These are phyloP conservation scores for Ochropacha duplaris DNA, from an alignment of 2,888 invertebrate genomes.

Conservation along the genomic window DNA sequence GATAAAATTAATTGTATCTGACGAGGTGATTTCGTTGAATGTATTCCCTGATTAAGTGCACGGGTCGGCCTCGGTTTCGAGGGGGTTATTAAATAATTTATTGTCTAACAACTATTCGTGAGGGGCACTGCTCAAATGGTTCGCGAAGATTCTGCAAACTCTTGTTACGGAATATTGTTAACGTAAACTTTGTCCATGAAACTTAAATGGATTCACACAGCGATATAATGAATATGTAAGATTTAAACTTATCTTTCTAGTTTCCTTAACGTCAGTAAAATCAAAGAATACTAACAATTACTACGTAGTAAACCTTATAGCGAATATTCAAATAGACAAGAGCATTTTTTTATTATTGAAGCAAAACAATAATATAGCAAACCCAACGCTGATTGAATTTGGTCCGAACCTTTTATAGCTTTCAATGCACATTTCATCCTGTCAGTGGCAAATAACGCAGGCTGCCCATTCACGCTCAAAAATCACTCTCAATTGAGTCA, in stretches of 20 bases:
- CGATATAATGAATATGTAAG: slow-evolving; percentile 40
- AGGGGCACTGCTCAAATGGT: slow-evolving; percentile 65
- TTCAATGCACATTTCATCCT: slow-evolving; percentile 76
- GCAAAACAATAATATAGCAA: slow-evolving; percentile 48
- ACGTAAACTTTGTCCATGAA: slow-evolving; percentile 62
- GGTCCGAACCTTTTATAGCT: slow-evolving; percentile 73
- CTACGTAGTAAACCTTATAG: no score
- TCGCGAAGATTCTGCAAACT: slow-evolving; percentile 68
- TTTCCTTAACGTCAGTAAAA: slow-evolving; percentile 1
- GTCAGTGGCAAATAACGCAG: slow-evolving; percentile 77
- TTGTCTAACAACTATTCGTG: slow-evolving; percentile 74
- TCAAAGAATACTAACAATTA: no score
- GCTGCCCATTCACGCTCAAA: slow-evolving; percentile 80
- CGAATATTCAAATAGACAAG: background rate
- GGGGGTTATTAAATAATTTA: slow-evolving; percentile 81
- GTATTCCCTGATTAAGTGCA: slow-evolving; percentile 74
- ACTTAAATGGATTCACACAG: slow-evolving; percentile 62
- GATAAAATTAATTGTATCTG: slow-evolving; percentile 73
- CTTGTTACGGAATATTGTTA: slow-evolving; percentile 64
- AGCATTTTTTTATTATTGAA: slow-evolving; percentile 18
- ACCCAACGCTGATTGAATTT: slow-evolving; percentile 68
- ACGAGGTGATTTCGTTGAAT: slow-evolving; percentile 71
- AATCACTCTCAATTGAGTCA: slow-evolving; percentile 80
- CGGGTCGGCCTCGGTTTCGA: slow-evolving; percentile 57
- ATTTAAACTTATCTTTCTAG: slow-evolving; percentile 29